phyloP scores from a whole-genome alignment of 1,140 invertebrate species.

The Euschistus heros region DNA sequence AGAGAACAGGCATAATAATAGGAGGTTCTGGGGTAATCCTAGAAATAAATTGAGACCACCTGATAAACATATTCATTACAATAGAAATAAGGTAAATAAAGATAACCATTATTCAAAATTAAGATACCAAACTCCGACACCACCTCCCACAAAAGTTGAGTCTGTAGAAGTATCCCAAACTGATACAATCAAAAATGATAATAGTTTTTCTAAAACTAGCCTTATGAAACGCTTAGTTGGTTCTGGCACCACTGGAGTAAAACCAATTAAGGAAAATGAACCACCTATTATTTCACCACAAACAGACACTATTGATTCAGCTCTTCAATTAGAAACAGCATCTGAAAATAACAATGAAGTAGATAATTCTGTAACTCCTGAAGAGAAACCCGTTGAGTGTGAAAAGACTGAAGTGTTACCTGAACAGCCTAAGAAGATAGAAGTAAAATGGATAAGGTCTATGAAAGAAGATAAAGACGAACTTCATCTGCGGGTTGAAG shows the following conservation, averaged over 20 bases:
- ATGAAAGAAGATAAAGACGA: constrained; percentile 19
- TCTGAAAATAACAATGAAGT: too few relatives aligned
- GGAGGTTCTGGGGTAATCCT: not conserved
- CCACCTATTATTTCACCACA: not conserved
- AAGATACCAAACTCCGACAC: not conserved
- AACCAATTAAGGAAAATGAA: constrained; percentile 1
- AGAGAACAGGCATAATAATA: not conserved
- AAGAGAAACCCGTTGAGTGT: too few relatives aligned
- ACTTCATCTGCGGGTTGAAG: constrained; percentile 14
- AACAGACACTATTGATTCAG: not conserved
- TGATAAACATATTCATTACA: not conserved
- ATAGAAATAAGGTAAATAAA: constrained; percentile 9
- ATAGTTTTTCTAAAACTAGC: constrained; percentile 12
- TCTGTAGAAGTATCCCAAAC: too few relatives aligned
- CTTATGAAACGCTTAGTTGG: constrained; percentile 20
- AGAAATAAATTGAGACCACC: not conserved
- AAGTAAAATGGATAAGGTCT: constrained; percentile 1
- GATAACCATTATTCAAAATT: not conserved
- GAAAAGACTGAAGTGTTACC: too few relatives aligned
- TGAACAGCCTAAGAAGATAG: not conserved
- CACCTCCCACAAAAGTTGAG: not conserved
- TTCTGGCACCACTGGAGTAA: not conserved
- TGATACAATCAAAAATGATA: too few relatives aligned
- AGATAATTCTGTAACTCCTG: too few relatives aligned
- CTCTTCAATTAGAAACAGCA: too few relatives aligned